Evolutionary conservation across 2,797 vertebrate species (phyloP), one percentile per base, ranked within the genome.

Genomic region (Propithecus deckenii): DNA sequence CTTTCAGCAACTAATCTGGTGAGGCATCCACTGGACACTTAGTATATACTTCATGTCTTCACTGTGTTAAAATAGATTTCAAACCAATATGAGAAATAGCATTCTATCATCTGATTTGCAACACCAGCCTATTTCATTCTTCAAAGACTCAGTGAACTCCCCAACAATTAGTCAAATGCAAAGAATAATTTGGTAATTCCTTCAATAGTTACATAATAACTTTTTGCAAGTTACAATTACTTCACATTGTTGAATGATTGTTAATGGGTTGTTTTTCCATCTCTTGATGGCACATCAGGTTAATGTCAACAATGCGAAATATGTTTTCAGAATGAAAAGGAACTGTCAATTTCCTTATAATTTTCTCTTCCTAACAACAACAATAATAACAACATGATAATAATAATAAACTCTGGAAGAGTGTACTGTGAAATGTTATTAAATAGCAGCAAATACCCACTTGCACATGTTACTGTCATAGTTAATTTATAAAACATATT

Each of bases 281-380:
- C 32, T 93, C 32, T 89, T 89, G 46, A 61, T 93, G 75, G 5
- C 41, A 55, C 13, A 48, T 85, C 81, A 90, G 35, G 46, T 96
- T 89, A 96, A 83, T 35, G 88, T 91, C 86, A 93, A 69, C 69
- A 96, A 61, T 71, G 65, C 48, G 81, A 80, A 97, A 67, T 95
- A 41, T 61, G 15, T 85, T 97, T 96, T 91, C 59, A 95, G 92
- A 94, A 65, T 96, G 18, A 52, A 95, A 95, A 94, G 23, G n/a
- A 87, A 81, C 67, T 89, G 35, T 85, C 35, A 61, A 15, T 76
- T 87, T 94, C 20, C 76, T 96, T 91, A 18, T 95, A 93, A 75
- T 89, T n/a, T 13, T 84, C 63, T 63, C 32, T 78, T 81, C 93
- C 41, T 89, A 91, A 48, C 43, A 71, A 30, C 46, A 69, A 69